phyloP scores from a whole-genome alignment of 2,113 vertebrate species.

The Ctenodactylus gundi region DNA sequence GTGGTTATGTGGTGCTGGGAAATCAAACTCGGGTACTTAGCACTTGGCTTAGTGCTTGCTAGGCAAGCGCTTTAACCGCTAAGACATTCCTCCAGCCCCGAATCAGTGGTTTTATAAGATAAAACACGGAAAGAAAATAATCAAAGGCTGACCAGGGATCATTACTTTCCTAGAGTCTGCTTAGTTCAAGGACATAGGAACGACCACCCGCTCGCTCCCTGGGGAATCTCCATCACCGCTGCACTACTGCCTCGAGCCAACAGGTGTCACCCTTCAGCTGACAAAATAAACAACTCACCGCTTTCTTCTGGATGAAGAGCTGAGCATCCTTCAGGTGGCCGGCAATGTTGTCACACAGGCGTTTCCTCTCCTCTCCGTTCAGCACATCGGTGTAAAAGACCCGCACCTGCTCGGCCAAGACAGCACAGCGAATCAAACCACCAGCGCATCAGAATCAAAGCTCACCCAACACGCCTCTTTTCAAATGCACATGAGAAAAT shows the following conservation, averaged over 20 bases:
- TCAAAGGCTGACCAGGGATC: background rate
- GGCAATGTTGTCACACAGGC: slow-evolving; percentile 93
- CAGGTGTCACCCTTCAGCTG: background rate
- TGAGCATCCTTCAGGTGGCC: slow-evolving; percentile 90
- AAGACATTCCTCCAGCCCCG: no score
- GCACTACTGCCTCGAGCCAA: slow-evolving; percentile 3
- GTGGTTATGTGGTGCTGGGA: no score
- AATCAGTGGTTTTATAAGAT: background rate
- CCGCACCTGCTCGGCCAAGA: slow-evolving; percentile 84
- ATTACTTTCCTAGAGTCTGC: background rate
- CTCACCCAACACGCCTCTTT: background rate
- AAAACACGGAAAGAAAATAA: background rate
- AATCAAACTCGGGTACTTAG: no score
- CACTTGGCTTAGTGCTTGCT: no score
- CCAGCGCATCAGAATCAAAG: background rate
- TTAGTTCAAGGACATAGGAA: background rate
- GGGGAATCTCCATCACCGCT: background rate
- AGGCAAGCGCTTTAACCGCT: no score
- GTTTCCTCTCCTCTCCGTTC: slow-evolving; percentile 88
- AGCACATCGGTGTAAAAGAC: slow-evolving; percentile 90
- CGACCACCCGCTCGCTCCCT: fast-evolving
- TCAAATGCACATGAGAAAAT: background rate
- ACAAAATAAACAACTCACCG: slow-evolving; percentile 84
- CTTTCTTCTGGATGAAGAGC: slow-evolving; percentile 94
- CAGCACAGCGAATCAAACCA: background rate